phyloP scores from a whole-genome alignment of 2,888 invertebrate genomes.

The Escarpia spicata region DNA sequence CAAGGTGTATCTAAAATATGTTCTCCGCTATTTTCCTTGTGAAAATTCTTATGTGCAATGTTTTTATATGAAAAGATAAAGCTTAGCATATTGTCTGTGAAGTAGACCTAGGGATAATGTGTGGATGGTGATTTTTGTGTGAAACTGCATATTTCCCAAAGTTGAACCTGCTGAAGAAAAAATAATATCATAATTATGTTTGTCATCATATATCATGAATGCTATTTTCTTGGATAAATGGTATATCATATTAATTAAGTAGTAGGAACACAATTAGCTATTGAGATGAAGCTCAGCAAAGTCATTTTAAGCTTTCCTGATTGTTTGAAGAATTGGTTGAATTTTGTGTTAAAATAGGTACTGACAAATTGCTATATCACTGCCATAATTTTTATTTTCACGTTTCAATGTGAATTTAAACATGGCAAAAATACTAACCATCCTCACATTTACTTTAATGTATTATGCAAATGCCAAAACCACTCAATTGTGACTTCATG shows the following conservation, averaged over 20 bases:
- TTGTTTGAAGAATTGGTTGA: not conserved
- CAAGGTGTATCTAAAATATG: not conserved
- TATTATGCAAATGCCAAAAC: not conserved
- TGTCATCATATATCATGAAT: not conserved
- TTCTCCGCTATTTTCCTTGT: not conserved
- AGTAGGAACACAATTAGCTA: not conserved
- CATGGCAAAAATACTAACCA: not conserved
- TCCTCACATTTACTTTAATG: not conserved
- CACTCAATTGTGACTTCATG: not conserved
- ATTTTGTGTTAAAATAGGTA: not conserved
- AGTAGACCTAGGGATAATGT: not conserved
- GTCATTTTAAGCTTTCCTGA: not conserved
- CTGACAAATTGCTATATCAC: not conserved
- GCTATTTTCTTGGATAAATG: not conserved
- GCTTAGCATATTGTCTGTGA: not conserved
- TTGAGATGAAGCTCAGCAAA: not conserved
- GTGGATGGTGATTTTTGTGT: not conserved
- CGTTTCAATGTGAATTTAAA: not conserved
- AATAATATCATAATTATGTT: not conserved
- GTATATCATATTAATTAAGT: not conserved
- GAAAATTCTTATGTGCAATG: not conserved
- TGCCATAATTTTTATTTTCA: not conserved
- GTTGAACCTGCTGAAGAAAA: not conserved
- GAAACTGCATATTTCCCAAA: not conserved
- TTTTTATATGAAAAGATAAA: not conserved